A percentile compares a stretch with the other conserved stretches of the same genome.
Evolutionary conservation across 2,888 invertebrate genomes (phyloP).

Genomic region (Diabrotica balteata): DNA sequence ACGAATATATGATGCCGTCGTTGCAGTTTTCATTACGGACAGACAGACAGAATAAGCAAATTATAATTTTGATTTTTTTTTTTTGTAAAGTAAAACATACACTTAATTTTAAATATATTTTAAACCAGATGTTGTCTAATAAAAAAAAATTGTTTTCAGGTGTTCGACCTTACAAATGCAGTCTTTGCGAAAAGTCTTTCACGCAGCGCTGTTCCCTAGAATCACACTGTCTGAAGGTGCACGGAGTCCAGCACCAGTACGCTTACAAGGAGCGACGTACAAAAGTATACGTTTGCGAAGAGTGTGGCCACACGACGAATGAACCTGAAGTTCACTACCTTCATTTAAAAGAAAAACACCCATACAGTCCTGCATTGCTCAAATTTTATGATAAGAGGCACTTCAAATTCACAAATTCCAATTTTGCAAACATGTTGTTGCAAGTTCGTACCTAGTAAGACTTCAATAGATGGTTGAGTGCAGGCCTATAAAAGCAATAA

Average conservation of each 20-base stretch:
- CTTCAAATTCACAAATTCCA: conserved; percentile 94
- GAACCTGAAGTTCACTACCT: conserved; percentile 96
- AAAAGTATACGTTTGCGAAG: conserved; percentile 99
- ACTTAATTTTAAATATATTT: conserved; percentile 1
- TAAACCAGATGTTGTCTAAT: not conserved
- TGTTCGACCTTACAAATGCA: conserved; percentile 98
- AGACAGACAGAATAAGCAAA: no score
- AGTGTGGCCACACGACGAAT: conserved; percentile 97
- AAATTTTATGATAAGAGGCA: conserved; percentile 98
- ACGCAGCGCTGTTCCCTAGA: conserved; percentile 98
- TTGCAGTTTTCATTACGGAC: no score
- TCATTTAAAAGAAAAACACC: conserved; percentile 93
- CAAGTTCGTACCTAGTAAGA: conserved; percentile 64
- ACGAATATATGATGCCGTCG: no score
- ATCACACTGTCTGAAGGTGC: conserved; percentile 97
- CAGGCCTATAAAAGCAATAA: conserved; percentile 11
- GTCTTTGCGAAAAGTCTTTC: conserved; percentile 97
- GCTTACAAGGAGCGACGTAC: conserved; percentile 97
- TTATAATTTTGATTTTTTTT: not conserved
- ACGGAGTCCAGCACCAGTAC: conserved; percentile 94
- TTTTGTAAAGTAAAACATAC: not conserved
- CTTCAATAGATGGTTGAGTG: conserved; percentile 26
- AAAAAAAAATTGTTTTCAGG: conserved; percentile 63
- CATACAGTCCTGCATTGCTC: conserved; percentile 91
- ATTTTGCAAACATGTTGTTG: conserved; percentile 91